These are phyloP conservation scores for Meandrina meandrites DNA, from an alignment of 92 coral and sea anemone species.

Conservation along the genomic window DNA sequence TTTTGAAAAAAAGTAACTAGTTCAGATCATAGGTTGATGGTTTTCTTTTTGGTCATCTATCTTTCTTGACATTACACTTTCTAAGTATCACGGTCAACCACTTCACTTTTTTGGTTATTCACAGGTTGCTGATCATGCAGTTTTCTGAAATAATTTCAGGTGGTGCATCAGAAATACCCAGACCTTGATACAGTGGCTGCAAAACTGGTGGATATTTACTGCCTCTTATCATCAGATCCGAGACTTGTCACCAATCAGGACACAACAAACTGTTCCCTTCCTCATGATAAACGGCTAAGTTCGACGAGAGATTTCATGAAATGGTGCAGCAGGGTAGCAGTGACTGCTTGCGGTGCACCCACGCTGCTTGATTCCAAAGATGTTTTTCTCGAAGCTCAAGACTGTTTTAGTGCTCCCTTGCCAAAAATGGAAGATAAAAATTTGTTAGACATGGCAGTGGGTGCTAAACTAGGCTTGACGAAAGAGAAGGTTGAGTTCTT, in stretches of 20 bases:
- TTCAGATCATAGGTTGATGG: no score
- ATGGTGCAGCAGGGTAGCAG: slow-evolving; percentile 82
- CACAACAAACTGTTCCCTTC: slow-evolving; percentile 53
- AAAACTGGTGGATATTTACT: slow-evolving; percentile 86
- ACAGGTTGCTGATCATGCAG: background rate
- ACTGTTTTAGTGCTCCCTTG: slow-evolving; percentile 89
- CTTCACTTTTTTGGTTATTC: no score
- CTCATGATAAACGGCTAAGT: slow-evolving; percentile 78
- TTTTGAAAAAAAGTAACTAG: no score
- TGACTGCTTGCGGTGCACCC: slow-evolving; percentile 63
- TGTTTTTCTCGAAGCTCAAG: slow-evolving; percentile 92
- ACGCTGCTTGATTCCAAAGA: slow-evolving; percentile 69
- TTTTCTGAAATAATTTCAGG: slow-evolving; percentile 44
- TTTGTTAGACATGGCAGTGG: slow-evolving; percentile 75
- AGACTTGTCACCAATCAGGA: slow-evolving; percentile 59
- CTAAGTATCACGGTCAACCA: no score
- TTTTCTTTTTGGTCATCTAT: no score
- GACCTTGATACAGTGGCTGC: slow-evolving; percentile 71
- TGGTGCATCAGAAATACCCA: slow-evolving; percentile 67
- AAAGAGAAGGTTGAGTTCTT: slow-evolving; percentile 90
- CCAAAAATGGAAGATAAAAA: slow-evolving; percentile 67
- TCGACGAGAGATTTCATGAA: slow-evolving; percentile 93
- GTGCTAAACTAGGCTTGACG: slow-evolving; percentile 90
- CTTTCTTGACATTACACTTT: no score
- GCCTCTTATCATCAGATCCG: slow-evolving; percentile 81